Evolutionary conservation across 2,113 vertebrate genomes (phyloP).

Genomic region (human (Homo sapiens)): GRCh38 chr4:22817001-22817500

Average conservation of each 20-base stretch:
- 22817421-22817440: not conserved
- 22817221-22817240: not conserved
- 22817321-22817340: not conserved
- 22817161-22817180: not conserved
- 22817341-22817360: not conserved
- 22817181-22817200: not conserved
- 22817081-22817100: not conserved
- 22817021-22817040: slow-evolving; percentile 16
- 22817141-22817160: not conserved
- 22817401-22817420: not conserved
- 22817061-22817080: not conserved
- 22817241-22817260: not conserved
- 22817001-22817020: not conserved
- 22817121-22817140: not conserved
- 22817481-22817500: not conserved
- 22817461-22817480: not conserved
- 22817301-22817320: not conserved
- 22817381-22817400: not conserved
- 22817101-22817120: not conserved
- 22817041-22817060: not conserved
- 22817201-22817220: slow-evolving; percentile 11
- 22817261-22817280: not conserved
- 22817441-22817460: not conserved
- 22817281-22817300: not conserved
- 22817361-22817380: not conserved